Conservation (phyloP, 2,888 invertebrate species). For the Sinhomidia bicolor region DNA sequence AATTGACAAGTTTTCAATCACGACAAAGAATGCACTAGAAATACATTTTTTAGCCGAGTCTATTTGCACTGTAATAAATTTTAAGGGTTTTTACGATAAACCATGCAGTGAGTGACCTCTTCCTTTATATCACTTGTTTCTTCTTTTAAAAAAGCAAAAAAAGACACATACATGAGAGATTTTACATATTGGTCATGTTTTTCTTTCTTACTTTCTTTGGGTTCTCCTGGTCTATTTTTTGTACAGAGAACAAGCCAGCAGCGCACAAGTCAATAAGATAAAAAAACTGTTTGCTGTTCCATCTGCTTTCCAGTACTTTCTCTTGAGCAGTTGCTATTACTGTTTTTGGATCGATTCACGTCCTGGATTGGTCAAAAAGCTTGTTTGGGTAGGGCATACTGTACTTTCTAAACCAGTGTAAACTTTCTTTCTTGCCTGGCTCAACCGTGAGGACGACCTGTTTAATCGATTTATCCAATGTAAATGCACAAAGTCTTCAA, state of each 20-base stretch:
- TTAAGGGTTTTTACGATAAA: slow-evolving; percentile 14
- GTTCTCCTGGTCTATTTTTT: not conserved
- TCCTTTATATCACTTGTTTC: not conserved
- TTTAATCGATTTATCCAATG: slow-evolving; percentile 52
- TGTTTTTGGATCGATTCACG: slow-evolving; percentile 54
- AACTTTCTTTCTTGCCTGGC: slow-evolving; percentile 38
- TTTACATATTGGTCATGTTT: not conserved
- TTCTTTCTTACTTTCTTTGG: too few relatives aligned
- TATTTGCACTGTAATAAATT: slow-evolving; percentile 55
- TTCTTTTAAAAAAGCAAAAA: not conserved
- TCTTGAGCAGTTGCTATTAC: slow-evolving; percentile 19
- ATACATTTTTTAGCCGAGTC: not conserved
- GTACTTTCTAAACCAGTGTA: slow-evolving; percentile 45
- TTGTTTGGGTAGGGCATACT: slow-evolving; percentile 53
- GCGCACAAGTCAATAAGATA: not conserved
- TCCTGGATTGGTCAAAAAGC: slow-evolving; percentile 58
- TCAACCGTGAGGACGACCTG: slow-evolving; percentile 60
- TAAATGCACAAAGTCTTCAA: slow-evolving; percentile 3
- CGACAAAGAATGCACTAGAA: slow-evolving; percentile 14
- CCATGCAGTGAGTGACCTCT: slow-evolving; percentile 32
- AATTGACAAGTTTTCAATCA: slow-evolving; percentile 60
- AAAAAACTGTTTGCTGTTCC: not conserved
- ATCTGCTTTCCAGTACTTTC: slow-evolving; percentile 19
- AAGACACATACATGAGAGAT: not conserved
- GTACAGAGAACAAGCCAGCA: not conserved